Conservation (phyloP, 2,113 vertebrate species). For the Cephalopholis sonnerati region DNA sequence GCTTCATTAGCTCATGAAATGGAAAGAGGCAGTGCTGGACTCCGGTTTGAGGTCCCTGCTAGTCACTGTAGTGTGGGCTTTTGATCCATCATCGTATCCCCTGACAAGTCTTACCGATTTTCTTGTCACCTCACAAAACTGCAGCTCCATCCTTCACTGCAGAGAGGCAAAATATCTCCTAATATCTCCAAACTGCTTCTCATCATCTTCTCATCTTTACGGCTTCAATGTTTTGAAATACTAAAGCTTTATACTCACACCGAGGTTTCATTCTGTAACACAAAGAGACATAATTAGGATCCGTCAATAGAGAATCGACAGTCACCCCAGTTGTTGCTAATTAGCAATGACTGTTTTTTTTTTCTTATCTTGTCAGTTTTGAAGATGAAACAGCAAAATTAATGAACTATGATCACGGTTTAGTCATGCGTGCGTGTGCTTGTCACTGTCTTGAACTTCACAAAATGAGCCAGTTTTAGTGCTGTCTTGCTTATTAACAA, state of each 20-base stretch:
- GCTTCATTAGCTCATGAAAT: constrained; percentile 19
- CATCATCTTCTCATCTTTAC: constrained; percentile 17
- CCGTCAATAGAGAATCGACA: constrained; percentile 14
- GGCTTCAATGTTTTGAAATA: not conserved
- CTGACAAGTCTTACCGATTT: constrained; percentile 18
- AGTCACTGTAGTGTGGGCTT: not conserved
- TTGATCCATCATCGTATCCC: not conserved
- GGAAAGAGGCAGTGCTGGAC: not conserved
- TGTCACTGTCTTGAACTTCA: not conserved
- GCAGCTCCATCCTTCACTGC: not conserved
- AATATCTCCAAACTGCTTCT: not conserved
- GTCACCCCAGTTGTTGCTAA: constrained; percentile 12
- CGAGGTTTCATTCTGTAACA: not conserved
- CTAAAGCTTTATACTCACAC: not conserved
- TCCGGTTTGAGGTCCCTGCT: constrained; percentile 6
- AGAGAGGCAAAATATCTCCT: not conserved
- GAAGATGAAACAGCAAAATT: constrained; percentile 35
- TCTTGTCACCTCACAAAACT: constrained; percentile 13
- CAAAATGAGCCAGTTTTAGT: not conserved
- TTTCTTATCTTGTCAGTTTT: constrained; percentile 39
- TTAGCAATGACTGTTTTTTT: constrained; percentile 12
- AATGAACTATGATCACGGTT: constrained; percentile 30
- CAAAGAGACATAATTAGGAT: constrained; percentile 28
- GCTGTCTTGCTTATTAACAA: constrained; percentile 7
- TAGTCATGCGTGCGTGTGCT: not conserved